Evolutionary conservation across 2,888 invertebrate genomes (phyloP), one percentile per base, ranked within the genome.

Genomic region (Colostygia pectinataria): DNA sequence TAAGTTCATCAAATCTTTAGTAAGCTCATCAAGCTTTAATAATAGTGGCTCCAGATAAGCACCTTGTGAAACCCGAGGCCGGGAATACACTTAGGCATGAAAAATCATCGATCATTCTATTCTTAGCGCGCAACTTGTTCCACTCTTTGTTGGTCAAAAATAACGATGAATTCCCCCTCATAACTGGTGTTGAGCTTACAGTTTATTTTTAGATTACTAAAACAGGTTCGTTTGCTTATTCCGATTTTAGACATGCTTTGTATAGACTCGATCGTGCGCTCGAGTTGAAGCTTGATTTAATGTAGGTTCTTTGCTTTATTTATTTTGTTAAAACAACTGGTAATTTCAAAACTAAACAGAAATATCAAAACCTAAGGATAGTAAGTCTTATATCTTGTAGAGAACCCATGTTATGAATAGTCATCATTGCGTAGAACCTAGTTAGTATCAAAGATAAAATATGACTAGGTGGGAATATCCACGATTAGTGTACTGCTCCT

Each of bases 111-210:
- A 74, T 57, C 72, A 55, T 48, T 67, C 68, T 86, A 86, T 83
- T 76, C 68, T 71, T 80, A 81, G 80, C 59, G 57, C 56, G 62
- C 70, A 74, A 78, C 77, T 81, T 74, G 77, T 77, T 65, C 73
- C 68, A 73, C 74, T 79, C 84, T 83, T 81, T 81, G 82, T 83
- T 75, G 68, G 61, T 68, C 57, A 61, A 64, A 82, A 85, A 84
- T 83, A 85, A 68, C 72, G 69, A 64, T 60, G 60, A 63, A 64
- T 73, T 69, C 71, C 64, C 47, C 76, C 68, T 65, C 62, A 60
- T 65, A 65, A 67, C 38, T 60, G 63, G 61, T 52, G 58, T 28
- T 63, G 57, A 59, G 69, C 65, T 59, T 61, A 52, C 52, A 31
- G 34, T 31, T 14, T 61, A 61, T 59, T 55, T 58, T 34, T 53